Evolutionary conservation across 2,797 vertebrate species (phyloP).

Genomic region (Notolabrus celidotus): DNA sequence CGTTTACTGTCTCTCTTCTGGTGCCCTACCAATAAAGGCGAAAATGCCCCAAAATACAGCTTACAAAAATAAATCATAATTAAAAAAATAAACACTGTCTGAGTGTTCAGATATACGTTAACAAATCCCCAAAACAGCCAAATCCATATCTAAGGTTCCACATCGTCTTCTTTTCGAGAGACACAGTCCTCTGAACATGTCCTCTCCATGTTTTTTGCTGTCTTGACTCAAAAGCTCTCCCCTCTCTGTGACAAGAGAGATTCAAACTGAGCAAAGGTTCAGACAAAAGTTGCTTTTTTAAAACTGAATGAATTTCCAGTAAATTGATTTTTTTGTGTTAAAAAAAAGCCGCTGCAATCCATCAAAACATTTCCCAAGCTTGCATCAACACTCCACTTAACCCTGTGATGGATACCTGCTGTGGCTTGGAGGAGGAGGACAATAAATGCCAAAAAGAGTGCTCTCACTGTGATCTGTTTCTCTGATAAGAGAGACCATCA

Average conservation of each 20-base stretch:
- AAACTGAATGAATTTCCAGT: slow-evolving; percentile 18
- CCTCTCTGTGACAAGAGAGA: not conserved
- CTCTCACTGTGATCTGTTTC: slow-evolving; percentile 54
- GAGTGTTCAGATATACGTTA: not conserved
- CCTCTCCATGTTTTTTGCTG: not conserved
- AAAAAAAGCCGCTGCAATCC: not conserved
- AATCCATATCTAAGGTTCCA: too few species aligned
- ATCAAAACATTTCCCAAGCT: slow-evolving; percentile 4
- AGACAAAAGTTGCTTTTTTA: not conserved
- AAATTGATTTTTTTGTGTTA: not conserved
- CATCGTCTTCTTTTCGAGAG: too few species aligned
- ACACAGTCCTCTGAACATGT: too few species aligned
- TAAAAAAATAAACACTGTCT: not conserved
- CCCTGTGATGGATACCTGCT: slow-evolving; percentile 41
- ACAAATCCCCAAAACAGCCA: not conserved
- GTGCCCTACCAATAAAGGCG: too few species aligned
- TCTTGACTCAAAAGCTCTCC: not conserved
- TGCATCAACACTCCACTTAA: slow-evolving; percentile 38
- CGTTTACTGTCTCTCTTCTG: too few species aligned
- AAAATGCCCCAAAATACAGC: too few species aligned
- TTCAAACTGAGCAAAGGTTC: too few species aligned
- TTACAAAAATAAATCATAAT: too few species aligned
- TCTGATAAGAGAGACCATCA: slow-evolving; percentile 34
- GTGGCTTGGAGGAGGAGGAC: slow-evolving; percentile 23
- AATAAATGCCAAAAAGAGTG: slow-evolving; percentile 57